phyloP scores from a whole-genome alignment of 2,888 invertebrate genomes.

The Drosophila pegasa region DNA sequence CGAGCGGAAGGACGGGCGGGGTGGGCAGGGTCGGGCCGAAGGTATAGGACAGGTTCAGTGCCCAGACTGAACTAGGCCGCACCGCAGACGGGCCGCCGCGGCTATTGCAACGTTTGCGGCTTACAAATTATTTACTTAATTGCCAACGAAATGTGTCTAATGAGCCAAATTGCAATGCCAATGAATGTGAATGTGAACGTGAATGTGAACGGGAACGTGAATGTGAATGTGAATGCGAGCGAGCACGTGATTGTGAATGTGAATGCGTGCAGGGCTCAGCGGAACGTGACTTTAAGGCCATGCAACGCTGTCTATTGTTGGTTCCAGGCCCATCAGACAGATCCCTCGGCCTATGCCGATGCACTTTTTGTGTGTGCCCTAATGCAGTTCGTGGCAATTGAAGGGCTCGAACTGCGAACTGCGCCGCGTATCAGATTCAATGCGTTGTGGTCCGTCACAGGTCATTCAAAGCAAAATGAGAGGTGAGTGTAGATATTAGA shows the following conservation, averaged over 20 bases:
- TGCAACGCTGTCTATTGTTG: conserved; percentile 9
- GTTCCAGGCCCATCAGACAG: conserved; percentile 1
- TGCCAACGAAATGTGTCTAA: conserved; percentile 81
- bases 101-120: conserved; percentile 73
- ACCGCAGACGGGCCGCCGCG: conserved; percentile 59
- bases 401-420: not conserved
- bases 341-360: not conserved
- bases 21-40: not conserved
- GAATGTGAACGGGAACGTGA: conserved; percentile 19
- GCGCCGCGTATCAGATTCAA: not conserved
- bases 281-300: conserved; percentile 51
- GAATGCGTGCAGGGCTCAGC: conserved; percentile 9
- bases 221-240: conserved; percentile 24
- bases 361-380: conserved; percentile 1
- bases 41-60: not conserved
- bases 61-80: conserved; percentile 9
- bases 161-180: conserved; percentile 77
- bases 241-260: conserved; percentile 24
- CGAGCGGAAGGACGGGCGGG: not conserved
- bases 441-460: too few relatives aligned
- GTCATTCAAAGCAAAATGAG: too few relatives aligned
- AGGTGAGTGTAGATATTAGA: too few relatives aligned
- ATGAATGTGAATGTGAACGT: conserved; percentile 54
- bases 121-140: conserved; percentile 82
- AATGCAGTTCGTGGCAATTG: not conserved